Conservation (phyloP, 2,888 invertebrate genomes). For the Brachyopa scutellaris region DNA sequence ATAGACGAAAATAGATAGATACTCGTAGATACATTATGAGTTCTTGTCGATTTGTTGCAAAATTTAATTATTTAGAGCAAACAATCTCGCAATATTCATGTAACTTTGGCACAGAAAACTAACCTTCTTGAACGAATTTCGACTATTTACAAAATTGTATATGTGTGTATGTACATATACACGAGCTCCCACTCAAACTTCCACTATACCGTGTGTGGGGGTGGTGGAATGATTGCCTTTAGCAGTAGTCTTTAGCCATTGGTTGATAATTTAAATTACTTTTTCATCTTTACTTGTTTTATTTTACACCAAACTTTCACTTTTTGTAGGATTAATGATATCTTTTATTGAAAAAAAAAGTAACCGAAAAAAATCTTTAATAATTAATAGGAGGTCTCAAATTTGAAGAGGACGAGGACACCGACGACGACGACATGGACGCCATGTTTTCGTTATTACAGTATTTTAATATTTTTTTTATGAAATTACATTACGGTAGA, state of each 20-base stretch:
- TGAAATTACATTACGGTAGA: slow-evolving; percentile 45
- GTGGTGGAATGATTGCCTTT: slow-evolving; percentile 66
- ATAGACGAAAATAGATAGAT: slow-evolving; percentile 13
- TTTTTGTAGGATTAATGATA: slow-evolving; percentile 34
- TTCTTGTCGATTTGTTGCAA: slow-evolving; percentile 11
- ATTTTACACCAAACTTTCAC: slow-evolving; percentile 56
- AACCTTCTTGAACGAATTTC: slow-evolving; percentile 67
- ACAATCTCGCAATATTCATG: slow-evolving; percentile 7
- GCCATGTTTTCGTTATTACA: slow-evolving; percentile 66
- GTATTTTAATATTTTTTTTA: too few relatives aligned
- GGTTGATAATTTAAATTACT: slow-evolving; percentile 48
- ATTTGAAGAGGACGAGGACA: slow-evolving; percentile 54
- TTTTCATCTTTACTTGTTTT: slow-evolving; percentile 15
- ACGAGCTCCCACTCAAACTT: slow-evolving; percentile 68
- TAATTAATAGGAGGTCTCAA: slow-evolving; percentile 48
- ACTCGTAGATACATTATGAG: slow-evolving; percentile 37
- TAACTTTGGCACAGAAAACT: slow-evolving; percentile 39
- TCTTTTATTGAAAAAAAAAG: not conserved
- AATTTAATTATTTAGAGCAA: slow-evolving; percentile 15
- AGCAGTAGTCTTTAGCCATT: slow-evolving; percentile 70
- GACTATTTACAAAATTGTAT: slow-evolving; percentile 56
- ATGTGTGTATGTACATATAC: slow-evolving; percentile 36
- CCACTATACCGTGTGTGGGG: slow-evolving; percentile 53
- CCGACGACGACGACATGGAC: slow-evolving; percentile 69
- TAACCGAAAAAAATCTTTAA: slow-evolving; percentile 19